phyloP scores from a whole-genome alignment of 2,113 vertebrate genomes.

The Amphilophus citrinellus region DNA sequence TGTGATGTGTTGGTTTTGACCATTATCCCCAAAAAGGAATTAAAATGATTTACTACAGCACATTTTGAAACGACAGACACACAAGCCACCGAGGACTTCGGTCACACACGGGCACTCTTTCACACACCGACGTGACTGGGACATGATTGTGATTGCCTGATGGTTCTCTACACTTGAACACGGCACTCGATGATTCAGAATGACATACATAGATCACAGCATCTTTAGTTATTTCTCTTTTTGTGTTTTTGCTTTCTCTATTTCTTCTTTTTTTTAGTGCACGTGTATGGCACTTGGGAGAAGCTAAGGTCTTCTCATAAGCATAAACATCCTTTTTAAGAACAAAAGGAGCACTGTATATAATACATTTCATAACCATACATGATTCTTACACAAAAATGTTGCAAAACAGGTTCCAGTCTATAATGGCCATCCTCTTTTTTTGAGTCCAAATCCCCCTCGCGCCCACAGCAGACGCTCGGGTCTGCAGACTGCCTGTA shows the following conservation, averaged over 20 bases:
- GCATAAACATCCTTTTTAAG: constrained; percentile 81
- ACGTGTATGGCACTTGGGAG: constrained; percentile 79
- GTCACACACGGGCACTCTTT: constrained; percentile 45
- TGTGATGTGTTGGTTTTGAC: constrained; percentile 75
- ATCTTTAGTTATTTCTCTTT: constrained; percentile 79
- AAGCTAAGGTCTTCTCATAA: constrained; percentile 79
- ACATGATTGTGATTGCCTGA: constrained; percentile 67
- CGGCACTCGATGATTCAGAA: constrained; percentile 74
- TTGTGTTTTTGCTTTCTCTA: constrained; percentile 73
- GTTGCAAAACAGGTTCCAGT: constrained; percentile 70
- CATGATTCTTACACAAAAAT: constrained; percentile 79
- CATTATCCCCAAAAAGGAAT: constrained; percentile 71
- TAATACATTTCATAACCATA: constrained; percentile 82
- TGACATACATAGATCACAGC: constrained; percentile 81
- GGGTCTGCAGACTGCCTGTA: constrained; percentile 3
- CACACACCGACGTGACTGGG: constrained; percentile 39
- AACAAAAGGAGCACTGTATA: constrained; percentile 83
- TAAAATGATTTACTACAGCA: constrained; percentile 72
- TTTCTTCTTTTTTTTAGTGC: constrained; percentile 73
- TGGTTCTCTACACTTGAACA: constrained; percentile 71
- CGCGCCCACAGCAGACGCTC: constrained; percentile 2
- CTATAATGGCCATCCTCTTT: constrained; percentile 53
- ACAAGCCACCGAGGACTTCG: constrained; percentile 57
- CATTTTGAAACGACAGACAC: constrained; percentile 71
- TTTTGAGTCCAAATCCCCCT: constrained; percentile 40